These are phyloP conservation scores for Nomada goodeniana DNA, from an alignment of 2,888 invertebrate species.

Conservation along the genomic window DNA sequence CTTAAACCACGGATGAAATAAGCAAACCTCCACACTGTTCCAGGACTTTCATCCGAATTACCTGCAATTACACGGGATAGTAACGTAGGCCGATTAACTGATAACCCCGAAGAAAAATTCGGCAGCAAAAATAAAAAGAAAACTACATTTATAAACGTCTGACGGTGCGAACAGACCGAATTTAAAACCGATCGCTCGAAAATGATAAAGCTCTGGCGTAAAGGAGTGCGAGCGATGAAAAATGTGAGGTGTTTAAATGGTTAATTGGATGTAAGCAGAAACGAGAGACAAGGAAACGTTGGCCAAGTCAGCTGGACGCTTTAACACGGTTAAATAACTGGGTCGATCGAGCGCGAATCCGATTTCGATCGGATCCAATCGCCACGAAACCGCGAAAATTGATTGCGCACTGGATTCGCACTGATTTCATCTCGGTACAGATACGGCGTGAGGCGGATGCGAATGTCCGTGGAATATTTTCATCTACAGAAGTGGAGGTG, in stretches of 20 bases:
- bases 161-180: conserved; percentile 8
- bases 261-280: conserved; percentile 37
- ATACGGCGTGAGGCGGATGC: too few species aligned
- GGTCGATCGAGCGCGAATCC: conserved; percentile 42
- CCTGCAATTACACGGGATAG: background rate
- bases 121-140: too few species aligned
- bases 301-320: conserved; percentile 23
- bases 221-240: background rate
- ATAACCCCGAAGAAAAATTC: background rate
- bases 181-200: conserved; percentile 6
- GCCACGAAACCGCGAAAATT: conserved; percentile 25
- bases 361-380: conserved; percentile 36
- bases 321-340: conserved; percentile 54
- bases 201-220: conserved; percentile 4
- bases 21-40: background rate
- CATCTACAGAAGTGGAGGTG: too few species aligned
- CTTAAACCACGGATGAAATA: background rate
- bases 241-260: conserved; percentile 43
- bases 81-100: background rate
- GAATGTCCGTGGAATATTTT: too few species aligned
- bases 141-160: background rate
- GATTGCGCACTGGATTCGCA: conserved; percentile 5
- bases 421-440: background rate
- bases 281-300: conserved; percentile 36
- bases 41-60: background rate